Evolutionary conservation across 2,797 vertebrate species (phyloP).

Genomic region (Stomatorhinus walkeri): DNA sequence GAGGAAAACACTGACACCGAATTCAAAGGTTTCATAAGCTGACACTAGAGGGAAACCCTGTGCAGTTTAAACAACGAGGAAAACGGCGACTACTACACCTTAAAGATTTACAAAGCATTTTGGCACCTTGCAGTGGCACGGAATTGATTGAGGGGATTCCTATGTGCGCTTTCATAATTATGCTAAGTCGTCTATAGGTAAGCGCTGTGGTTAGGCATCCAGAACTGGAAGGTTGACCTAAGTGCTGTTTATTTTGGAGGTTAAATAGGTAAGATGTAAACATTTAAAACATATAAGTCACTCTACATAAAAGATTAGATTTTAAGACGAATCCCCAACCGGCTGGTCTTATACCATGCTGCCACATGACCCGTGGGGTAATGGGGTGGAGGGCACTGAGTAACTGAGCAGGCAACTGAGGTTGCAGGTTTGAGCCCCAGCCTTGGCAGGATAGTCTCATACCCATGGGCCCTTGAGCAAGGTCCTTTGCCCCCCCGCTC

Average conservation of each 20-base stretch:
- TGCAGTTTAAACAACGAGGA: background rate
- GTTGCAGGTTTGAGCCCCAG: background rate
- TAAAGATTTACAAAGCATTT: background rate
- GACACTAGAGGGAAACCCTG: background rate
- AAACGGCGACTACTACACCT: background rate
- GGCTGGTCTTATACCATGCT: background rate
- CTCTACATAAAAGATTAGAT: background rate
- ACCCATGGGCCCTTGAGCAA: too few relatives aligned
- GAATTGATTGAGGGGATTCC: background rate
- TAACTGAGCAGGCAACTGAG: background rate
- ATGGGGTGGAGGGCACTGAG: background rate
- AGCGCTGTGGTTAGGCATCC: background rate
- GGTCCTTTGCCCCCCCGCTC: too few relatives aligned
- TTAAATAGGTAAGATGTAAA: background rate
- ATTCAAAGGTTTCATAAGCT: background rate
- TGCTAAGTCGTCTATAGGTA: background rate
- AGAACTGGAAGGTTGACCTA: background rate
- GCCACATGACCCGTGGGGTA: background rate
- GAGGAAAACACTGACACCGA: background rate
- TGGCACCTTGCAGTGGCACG: background rate
- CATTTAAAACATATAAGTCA: background rate
- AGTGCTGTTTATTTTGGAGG: background rate
- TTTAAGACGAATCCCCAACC: background rate
- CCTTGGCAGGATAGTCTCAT: background rate
- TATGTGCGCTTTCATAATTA: background rate